Base-by-base conservation (phyloP, 1,140 invertebrate genomes). In the Lethrus apterus region DNA sequence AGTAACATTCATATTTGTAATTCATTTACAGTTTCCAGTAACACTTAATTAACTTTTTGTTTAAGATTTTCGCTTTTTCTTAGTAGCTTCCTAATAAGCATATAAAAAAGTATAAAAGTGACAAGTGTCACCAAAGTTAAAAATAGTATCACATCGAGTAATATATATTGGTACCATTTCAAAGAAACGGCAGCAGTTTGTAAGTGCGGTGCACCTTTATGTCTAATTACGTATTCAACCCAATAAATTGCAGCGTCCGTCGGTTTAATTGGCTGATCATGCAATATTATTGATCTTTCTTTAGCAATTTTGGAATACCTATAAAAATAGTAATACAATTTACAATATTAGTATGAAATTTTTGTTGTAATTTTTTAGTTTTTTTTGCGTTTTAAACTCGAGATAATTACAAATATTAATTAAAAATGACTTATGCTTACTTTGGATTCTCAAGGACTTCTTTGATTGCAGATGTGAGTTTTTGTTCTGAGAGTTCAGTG, bases 171-270 rank as follows among this genome's bases (percentile, higher is more conserved):
- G 33, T 76, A 64, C 44, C 74, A 70, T 44, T 64, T 72, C 0
- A 78, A 53, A 36, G 78, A 60, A 44, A 62, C 60, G 0, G 68
- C 72, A 1, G 74, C 70, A 10, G 73, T 69, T 52, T 74, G 70
- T 10, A 80, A 59, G 60, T 79, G 77, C 40, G 73, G 71, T 3
- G 77, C 76, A 0, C 78, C 78, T 54, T 75, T 76, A 50, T 81
- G 76, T 30, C 77, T 66, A 2, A 80, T 65, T 2, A 80, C 77
- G 46, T 80, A 80, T 61, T 81, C 78, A 0, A 74, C 77, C 78
- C 78, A 81, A 57, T 78, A 80, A 10, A 79, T 65, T 2, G 77
- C 76, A 31, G 70, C 68, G 24, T 79, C 74, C 15, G 79, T 42
- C 0, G 78, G 77, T 14, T 71, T 68, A 36, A 40, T 7, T 8